Base-by-base conservation (phyloP, 2,113 vertebrate genomes). In the Thermophis baileyi region DNA sequence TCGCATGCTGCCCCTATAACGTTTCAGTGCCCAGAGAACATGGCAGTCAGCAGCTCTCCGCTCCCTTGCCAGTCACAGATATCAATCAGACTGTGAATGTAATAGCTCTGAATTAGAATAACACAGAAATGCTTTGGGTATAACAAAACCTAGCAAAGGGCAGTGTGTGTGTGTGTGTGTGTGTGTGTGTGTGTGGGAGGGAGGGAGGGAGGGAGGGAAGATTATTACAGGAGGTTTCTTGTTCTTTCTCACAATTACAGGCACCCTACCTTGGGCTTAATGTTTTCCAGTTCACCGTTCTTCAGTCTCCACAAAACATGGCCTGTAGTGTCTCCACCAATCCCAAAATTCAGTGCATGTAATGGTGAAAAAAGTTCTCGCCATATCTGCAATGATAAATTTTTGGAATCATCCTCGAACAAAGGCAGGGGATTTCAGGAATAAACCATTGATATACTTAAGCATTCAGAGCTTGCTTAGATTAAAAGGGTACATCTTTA, bases 271-370 rank as follows among this genome's bases (percentile, higher is more conserved):
- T 99, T 99, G 91, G 99, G 99, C 63, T 98, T 98, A 95, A 99
- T 99, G 97, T 99, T 99, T 93, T 99, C 98, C 96, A 99, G 98
- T 95, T 99, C 99, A 60, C 99, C 99, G 0, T 99, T 99, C 97
- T 99, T 98, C 95, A 99, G 98, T 90, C 99, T 98, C 99, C 99
- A 99, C 40, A 99, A 97, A 16, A 99, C 98, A 0, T 99, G 99
- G 60, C 98, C 98, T 3, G 99, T 99, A 92, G 98, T 99, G 97
- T 99, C 99, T 16, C 98, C 99, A 3, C 98, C 99, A 9, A 99
- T 98, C 85, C 99, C 99, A 96, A 99, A 99, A 96, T 99, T 99
- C 91, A 99, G 96, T 0, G 99, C 99, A 24, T 99, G 99, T 63
- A 99, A 98, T 0, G 99, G 99, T 46, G 99, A 99, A 96, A 99